phyloP scores from a whole-genome alignment of 2,113 vertebrate genomes.

The Petroica traversi region DNA sequence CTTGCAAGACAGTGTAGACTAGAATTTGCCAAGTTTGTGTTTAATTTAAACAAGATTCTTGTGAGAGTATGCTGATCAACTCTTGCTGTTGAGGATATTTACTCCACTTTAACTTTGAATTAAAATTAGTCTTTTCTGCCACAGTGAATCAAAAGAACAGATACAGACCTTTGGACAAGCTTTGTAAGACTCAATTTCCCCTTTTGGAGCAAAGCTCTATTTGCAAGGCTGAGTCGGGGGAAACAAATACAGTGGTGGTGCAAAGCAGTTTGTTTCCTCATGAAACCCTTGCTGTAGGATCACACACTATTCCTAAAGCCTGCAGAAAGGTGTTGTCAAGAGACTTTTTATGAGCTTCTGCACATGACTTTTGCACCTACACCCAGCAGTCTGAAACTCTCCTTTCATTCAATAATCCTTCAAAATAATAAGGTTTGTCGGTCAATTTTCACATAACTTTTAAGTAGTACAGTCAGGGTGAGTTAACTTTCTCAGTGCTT shows the following conservation, averaged over 20 bases:
- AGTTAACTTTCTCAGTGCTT: background rate
- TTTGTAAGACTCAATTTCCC: background rate
- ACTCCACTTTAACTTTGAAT: background rate
- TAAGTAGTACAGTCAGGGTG: background rate
- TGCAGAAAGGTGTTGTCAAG: background rate
- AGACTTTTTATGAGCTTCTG: background rate
- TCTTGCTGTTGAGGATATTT: background rate
- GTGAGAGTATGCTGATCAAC: background rate
- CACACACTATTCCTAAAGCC: background rate
- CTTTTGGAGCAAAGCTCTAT: background rate
- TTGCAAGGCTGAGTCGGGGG: background rate
- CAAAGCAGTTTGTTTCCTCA: background rate
- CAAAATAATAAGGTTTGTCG: background rate
- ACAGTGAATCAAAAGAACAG: background rate
- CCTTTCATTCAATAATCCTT: background rate
- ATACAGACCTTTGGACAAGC: background rate
- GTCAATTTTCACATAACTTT: background rate
- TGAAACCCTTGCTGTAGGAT: background rate
- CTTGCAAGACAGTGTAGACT: background rate
- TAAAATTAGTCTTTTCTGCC: background rate
- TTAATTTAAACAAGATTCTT: background rate
- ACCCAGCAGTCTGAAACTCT: background rate
- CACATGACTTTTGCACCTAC: rapidly evolving
- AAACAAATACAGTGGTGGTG: rapidly evolving
- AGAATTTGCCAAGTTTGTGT: background rate